Percentiles rank a stretch among this genome's conserved stretches.
These are phyloP conservation scores for Thymallus thymallus DNA, from an alignment of 2,113 vertebrate species.

Conservation along the genomic window DNA sequence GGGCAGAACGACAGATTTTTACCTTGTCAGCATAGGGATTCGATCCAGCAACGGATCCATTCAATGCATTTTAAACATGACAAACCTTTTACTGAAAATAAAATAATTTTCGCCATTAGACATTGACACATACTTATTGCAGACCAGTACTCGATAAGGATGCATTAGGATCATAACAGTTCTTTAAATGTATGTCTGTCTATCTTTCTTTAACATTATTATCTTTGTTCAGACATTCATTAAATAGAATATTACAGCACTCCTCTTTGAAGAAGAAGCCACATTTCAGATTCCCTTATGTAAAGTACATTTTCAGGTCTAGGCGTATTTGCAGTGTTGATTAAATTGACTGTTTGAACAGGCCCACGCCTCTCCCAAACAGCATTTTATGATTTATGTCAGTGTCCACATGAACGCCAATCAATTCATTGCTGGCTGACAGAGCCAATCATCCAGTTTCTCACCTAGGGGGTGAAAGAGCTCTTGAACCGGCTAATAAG, in stretches of 20 bases:
- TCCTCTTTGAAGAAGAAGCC: not conserved
- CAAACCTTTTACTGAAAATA: not conserved
- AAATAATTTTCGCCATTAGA: not conserved
- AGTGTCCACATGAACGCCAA: constrained; percentile 9
- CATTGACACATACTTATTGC: not conserved
- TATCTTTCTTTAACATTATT: not conserved
- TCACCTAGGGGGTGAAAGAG: constrained; percentile 7
- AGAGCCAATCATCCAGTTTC: constrained; percentile 13
- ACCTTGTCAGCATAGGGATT: no score
- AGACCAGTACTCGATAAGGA: not conserved
- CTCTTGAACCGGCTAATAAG: constrained; percentile 8
- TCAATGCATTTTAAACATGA: not conserved
- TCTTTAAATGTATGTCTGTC: not conserved
- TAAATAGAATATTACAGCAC: not conserved
- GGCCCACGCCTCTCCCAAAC: not conserved
- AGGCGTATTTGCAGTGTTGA: not conserved
- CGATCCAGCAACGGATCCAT: not conserved
- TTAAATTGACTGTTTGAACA: constrained; percentile 9
- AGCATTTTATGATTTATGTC: not conserved
- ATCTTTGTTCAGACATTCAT: not conserved
- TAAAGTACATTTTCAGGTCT: not conserved
- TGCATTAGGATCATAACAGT: constrained; percentile 1
- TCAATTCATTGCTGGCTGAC: constrained; percentile 4
- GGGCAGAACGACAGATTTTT: no score
- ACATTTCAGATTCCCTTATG: not conserved